These are phyloP conservation scores for Leucophora obtusa DNA, from an alignment of 2,888 invertebrate species.

Conservation along the genomic window DNA sequence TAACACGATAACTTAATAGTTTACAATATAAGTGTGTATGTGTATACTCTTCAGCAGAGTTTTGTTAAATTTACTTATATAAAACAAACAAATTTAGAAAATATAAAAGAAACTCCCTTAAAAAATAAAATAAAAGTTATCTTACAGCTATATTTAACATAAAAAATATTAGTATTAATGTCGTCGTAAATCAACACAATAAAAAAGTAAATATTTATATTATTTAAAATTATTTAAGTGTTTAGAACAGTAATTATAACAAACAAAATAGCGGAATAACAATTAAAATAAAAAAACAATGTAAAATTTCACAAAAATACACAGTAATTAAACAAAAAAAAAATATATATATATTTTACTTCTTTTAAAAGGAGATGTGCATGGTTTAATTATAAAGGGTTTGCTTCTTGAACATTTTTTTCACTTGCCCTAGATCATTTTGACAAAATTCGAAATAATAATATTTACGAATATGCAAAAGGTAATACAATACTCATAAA, in stretches of 20 bases:
- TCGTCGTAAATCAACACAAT: slow-evolving; percentile 51
- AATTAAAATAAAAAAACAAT: slow-evolving; percentile 59
- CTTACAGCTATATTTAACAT: slow-evolving; percentile 46
- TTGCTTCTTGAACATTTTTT: too few relatives aligned
- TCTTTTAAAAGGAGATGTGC: too few relatives aligned
- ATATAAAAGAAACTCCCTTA: slow-evolving; percentile 46
- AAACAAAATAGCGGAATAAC: slow-evolving; percentile 59
- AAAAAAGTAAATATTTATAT: slow-evolving; percentile 55
- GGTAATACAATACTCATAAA: too few relatives aligned
- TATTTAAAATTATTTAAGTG: slow-evolving; percentile 68
- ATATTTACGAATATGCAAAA: too few relatives aligned
- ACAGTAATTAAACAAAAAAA: slow-evolving; percentile 37
- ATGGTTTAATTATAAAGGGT: too few relatives aligned
- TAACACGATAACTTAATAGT: slow-evolving; percentile 51
- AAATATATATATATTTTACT: not conserved
- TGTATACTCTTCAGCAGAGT: slow-evolving; percentile 71
- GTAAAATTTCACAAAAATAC: slow-evolving; percentile 58
- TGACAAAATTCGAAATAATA: too few relatives aligned
- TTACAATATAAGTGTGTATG: slow-evolving; percentile 61
- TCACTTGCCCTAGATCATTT: too few relatives aligned
- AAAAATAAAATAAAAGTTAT: slow-evolving; percentile 34
- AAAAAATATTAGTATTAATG: slow-evolving; percentile 60
- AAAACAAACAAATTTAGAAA: slow-evolving; percentile 64
- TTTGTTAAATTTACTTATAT: slow-evolving; percentile 72
- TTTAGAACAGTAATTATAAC: slow-evolving; percentile 70